A percentile compares a stretch with the other conserved stretches of the same genome.
phyloP scores from a whole-genome alignment of 1,140 invertebrate species.

The Ostrea edulis region DNA sequence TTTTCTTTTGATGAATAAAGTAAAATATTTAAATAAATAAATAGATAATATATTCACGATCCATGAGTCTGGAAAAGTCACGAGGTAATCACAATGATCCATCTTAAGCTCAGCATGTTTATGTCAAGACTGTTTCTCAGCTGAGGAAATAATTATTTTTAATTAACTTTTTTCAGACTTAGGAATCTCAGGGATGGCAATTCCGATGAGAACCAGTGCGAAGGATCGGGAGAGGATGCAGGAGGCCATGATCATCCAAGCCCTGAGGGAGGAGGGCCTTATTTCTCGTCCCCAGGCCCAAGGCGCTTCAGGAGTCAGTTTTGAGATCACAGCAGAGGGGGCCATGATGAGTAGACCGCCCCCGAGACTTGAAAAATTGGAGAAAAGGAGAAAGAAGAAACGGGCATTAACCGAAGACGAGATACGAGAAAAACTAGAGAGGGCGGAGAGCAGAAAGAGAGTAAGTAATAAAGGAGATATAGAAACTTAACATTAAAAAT shows the following conservation, averaged over 20 bases:
- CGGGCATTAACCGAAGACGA: conserved; percentile 69
- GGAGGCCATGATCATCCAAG: conserved; percentile 75
- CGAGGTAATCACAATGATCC: too few relatives aligned
- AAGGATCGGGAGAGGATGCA: conserved; percentile 73
- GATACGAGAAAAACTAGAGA: conserved; percentile 70
- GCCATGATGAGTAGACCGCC: conserved; percentile 54
- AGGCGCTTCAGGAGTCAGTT: conserved; percentile 75
- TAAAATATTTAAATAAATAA: background rate
- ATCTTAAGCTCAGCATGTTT: too few relatives aligned
- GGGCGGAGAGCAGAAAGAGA: conserved; percentile 71
- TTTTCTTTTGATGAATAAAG: background rate
- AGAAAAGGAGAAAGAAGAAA: conserved; percentile 69
- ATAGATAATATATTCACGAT: background rate
- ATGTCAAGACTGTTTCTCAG: background rate
- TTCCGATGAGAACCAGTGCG: conserved; percentile 74
- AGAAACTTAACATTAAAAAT: background rate
- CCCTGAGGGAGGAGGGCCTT: conserved; percentile 77
- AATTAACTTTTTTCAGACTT: conserved; percentile 71
- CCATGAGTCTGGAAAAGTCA: background rate
- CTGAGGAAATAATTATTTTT: background rate
- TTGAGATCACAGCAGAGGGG: conserved; percentile 64
- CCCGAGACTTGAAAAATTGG: conserved; percentile 67
- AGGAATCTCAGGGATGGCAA: conserved; percentile 70
- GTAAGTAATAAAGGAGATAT: conserved; percentile 49
- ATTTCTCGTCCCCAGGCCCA: conserved; percentile 70